Conservation (phyloP, 2,113 vertebrate species). For the Apistogramma diplotaenia region DNA sequence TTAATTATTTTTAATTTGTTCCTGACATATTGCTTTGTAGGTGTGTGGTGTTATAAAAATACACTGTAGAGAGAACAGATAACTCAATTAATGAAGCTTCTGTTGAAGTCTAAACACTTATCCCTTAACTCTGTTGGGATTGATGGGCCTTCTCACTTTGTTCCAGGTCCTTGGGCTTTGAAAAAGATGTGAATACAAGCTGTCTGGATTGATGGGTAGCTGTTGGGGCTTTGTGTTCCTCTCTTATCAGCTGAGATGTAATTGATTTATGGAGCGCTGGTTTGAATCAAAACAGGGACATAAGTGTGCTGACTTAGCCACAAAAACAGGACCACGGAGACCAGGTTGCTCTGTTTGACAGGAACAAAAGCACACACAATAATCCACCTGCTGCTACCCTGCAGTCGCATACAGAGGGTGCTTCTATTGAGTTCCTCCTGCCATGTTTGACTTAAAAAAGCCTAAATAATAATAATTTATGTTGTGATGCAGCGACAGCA, state of each 20-base stretch:
- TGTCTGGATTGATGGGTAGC: conserved; percentile 53
- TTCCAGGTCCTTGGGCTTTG: conserved; percentile 47
- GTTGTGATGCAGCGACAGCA: neutral
- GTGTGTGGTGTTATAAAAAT: conserved; percentile 6
- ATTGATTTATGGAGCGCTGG: conserved; percentile 70
- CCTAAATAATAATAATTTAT: neutral
- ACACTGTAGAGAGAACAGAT: neutral
- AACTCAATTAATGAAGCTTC: conserved; percentile 30
- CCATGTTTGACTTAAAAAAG: neutral
- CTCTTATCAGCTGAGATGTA: conserved; percentile 68
- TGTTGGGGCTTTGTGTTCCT: conserved; percentile 44
- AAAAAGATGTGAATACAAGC: conserved; percentile 31
- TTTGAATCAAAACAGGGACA: conserved; percentile 59
- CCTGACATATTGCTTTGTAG: neutral
- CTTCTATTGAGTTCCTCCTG: neutral
- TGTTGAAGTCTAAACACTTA: conserved; percentile 26
- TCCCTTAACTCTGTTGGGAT: conserved; percentile 12
- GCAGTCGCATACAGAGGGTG: neutral
- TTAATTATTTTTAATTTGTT: neutral
- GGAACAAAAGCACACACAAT: conserved; percentile 42
- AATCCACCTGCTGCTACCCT: conserved; percentile 14
- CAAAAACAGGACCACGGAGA: conserved; percentile 38
- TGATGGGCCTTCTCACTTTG: conserved; percentile 39
- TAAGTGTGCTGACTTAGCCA: conserved; percentile 61
- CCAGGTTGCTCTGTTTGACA: conserved; percentile 35